Percentiles rank a stretch among this genome's conserved stretches.
Conservation (phyloP, 2,113 vertebrate species). For the Pipa parva region DNA sequence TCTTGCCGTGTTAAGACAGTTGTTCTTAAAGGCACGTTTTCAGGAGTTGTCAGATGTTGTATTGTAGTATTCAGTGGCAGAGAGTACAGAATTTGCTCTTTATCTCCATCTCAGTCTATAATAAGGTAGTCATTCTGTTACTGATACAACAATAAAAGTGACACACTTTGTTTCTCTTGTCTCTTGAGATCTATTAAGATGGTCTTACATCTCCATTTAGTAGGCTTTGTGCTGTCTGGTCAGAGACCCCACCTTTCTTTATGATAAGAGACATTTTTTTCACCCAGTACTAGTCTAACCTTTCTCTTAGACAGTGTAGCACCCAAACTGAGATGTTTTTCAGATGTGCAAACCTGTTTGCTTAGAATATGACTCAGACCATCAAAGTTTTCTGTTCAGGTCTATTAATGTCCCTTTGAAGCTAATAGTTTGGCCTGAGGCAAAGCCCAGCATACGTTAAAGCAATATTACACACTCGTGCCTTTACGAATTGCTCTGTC, state of each 20-base stretch:
- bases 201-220: not conserved
- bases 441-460: constrained; percentile 9
- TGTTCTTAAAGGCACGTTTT: constrained; percentile 24
- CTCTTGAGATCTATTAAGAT: constrained; percentile 28
- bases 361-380: constrained; percentile 1
- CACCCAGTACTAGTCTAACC: constrained; percentile 11
- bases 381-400: constrained; percentile 6
- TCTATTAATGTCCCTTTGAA: constrained; percentile 24
- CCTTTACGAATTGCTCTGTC: constrained; percentile 2
- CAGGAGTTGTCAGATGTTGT: constrained; percentile 14
- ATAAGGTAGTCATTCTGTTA: constrained; percentile 1
- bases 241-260: not conserved
- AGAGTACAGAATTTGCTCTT: constrained; percentile 4
- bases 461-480: not conserved
- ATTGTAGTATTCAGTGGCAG: constrained; percentile 5
- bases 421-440: constrained; percentile 13
- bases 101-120: not conserved
- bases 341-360: constrained; percentile 24
- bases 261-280: constrained; percentile 12
- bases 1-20: constrained; percentile 15
- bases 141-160: constrained; percentile 4
- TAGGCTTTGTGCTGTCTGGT: constrained; percentile 5
- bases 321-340: constrained; percentile 23
- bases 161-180: not conserved
- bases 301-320: constrained; percentile 25